These are phyloP conservation scores for Dolichotis patagonum DNA, from an alignment of 2,113 vertebrate genomes.

Conservation along the genomic window DNA sequence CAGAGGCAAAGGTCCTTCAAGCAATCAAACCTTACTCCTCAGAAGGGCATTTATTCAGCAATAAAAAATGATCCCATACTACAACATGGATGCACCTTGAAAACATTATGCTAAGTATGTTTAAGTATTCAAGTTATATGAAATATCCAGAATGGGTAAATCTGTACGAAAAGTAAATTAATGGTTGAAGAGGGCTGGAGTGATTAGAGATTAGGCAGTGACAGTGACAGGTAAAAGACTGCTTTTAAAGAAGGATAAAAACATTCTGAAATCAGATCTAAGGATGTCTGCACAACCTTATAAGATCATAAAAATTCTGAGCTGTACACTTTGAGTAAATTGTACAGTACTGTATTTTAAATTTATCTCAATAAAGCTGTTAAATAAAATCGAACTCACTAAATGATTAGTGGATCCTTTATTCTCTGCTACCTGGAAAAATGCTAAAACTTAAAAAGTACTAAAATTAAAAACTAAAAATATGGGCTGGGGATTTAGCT, in stretches of 20 bases:
- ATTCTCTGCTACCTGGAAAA: neutral
- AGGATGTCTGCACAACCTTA: neutral
- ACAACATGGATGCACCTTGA: neutral
- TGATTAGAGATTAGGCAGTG: neutral
- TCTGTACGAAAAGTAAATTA: neutral
- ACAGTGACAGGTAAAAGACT: neutral
- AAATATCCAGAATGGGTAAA: neutral
- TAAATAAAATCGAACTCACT: conserved; percentile 37
- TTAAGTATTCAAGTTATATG: neutral
- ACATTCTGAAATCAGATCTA: neutral
- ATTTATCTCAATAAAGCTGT: neutral
- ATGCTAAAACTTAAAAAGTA: neutral
- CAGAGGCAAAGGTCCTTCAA: neutral
- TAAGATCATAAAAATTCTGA: neutral
- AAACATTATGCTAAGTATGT: neutral
- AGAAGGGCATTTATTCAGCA: neutral
- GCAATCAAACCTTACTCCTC: neutral
- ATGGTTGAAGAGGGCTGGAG: neutral
- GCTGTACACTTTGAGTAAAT: neutral
- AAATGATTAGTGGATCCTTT: neutral
- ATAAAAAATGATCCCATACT: neutral
- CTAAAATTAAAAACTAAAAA: conserved; percentile 26
- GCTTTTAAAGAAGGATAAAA: no score
- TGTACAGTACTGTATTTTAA: neutral
- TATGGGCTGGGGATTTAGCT: no score